Conservation (phyloP, 2,113 vertebrate genomes). For the Periophthalmus modestus region DNA sequence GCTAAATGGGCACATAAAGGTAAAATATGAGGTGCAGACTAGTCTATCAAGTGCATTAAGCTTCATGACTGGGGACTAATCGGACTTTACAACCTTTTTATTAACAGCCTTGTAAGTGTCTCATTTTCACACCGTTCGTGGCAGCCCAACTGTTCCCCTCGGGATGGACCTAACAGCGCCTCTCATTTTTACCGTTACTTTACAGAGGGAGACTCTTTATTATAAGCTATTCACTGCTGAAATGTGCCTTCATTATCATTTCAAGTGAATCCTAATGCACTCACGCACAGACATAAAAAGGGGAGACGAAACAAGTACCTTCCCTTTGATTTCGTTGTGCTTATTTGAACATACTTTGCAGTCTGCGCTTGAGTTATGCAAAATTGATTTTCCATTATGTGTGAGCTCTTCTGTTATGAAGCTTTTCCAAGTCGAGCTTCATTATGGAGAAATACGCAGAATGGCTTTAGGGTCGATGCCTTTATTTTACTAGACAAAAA, state of each 20-base stretch:
- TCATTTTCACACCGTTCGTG: conserved; percentile 56
- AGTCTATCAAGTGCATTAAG: conserved; percentile 25
- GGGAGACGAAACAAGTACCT: conserved; percentile 6
- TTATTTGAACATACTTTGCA: conserved; percentile 10
- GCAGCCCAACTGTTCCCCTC: conserved; percentile 30
- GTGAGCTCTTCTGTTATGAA: conserved; percentile 22
- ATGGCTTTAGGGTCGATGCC: conserved; percentile 21
- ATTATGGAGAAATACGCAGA: conserved; percentile 16
- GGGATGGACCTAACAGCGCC: conserved; percentile 41
- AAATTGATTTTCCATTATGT: conserved; percentile 42
- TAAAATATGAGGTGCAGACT: conserved; percentile 24
- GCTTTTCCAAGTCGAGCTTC: conserved; percentile 17
- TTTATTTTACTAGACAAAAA: conserved; percentile 12
- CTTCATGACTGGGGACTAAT: conserved; percentile 29
- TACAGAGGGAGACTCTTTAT: conserved; percentile 56
- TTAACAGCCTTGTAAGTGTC: conserved; percentile 44
- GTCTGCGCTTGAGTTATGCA: conserved; percentile 16
- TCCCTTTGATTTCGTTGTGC: conserved; percentile 23
- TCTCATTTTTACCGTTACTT: conserved; percentile 52
- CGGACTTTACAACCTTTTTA: conserved; percentile 46
- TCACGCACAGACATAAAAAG: neutral
- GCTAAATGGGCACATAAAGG: conserved; percentile 18
- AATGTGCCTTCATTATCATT: conserved; percentile 49
- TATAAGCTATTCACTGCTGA: conserved; percentile 36
- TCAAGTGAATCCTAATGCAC: conserved; percentile 38